Conservation (phyloP, 2,797 vertebrate species). For the Chelmon rostratus region DNA sequence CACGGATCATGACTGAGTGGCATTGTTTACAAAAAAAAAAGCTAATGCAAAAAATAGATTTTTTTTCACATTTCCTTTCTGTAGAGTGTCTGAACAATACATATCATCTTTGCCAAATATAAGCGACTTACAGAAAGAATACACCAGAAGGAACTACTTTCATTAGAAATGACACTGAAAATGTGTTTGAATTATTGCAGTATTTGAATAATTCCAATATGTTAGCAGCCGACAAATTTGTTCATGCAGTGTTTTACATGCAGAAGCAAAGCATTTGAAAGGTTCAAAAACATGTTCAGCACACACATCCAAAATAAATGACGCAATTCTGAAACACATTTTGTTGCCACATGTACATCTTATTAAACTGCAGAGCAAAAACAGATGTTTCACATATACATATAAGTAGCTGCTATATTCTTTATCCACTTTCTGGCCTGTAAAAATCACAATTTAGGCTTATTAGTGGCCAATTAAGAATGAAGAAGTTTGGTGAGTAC, state of each 20-base stretch:
- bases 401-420: not conserved
- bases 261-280: not conserved
- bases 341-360: not conserved
- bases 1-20: not conserved
- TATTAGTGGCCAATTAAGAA: constrained; percentile 4
- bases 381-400: not conserved
- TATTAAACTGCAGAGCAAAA: not conserved
- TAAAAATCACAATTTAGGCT: not conserved
- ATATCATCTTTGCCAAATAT: not conserved
- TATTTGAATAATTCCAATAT: not conserved
- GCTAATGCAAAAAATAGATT: not conserved
- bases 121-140: not conserved
- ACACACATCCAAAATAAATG: not conserved
- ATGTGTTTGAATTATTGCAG: not conserved
- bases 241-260: not conserved
- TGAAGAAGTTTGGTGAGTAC: constrained; percentile 2
- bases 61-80: not conserved
- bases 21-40: not conserved
- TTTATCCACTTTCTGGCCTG: not conserved
- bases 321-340: not conserved
- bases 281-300: not conserved
- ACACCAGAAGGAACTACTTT: not conserved
- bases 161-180: not conserved
- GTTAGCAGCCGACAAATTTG: not conserved
- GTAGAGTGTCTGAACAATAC: not conserved